phyloP scores from a whole-genome alignment of 2,888 invertebrate genomes.

The Ormyrus nitidulus region DNA sequence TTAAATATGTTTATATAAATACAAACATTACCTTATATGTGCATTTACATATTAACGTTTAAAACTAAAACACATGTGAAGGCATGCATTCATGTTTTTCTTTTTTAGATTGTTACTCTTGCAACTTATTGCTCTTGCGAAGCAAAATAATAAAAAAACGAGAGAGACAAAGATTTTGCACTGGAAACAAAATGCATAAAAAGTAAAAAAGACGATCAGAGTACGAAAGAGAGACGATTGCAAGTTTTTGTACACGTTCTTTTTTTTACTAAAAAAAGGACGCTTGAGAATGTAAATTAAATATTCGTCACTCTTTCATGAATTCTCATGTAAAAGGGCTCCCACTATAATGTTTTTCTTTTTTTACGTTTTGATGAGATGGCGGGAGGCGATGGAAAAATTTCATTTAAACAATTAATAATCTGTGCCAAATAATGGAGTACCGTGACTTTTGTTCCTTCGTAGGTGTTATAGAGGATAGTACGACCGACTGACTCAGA shows the following conservation, averaged over 20 bases:
- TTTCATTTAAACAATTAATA: constrained; percentile 62
- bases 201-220: constrained; percentile 15
- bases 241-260: constrained; percentile 13
- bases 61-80: constrained; percentile 31
- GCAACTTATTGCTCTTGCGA: constrained; percentile 28
- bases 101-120: constrained; percentile 64
- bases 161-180: constrained; percentile 43
- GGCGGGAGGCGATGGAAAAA: constrained; percentile 42
- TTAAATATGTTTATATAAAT: constrained; percentile 30
- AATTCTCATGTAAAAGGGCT: constrained; percentile 25
- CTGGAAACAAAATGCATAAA: constrained; percentile 26
- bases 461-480: constrained; percentile 63
- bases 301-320: constrained; percentile 35
- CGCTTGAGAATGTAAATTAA: constrained; percentile 14
- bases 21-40: constrained; percentile 10
- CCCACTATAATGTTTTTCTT: constrained; percentile 50
- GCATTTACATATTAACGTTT: neutral
- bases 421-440: constrained; percentile 75
- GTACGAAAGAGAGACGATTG: constrained; percentile 45
- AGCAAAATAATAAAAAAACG: constrained; percentile 28
- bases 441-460: constrained; percentile 73
- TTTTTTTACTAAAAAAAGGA: constrained; percentile 19
- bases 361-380: constrained; percentile 56
- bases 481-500: constrained; percentile 57
- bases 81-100: constrained; percentile 59